Evolutionary conservation across 2,888 invertebrate genomes (phyloP).

Genomic region (Gastracanthus pulcherrimus): DNA sequence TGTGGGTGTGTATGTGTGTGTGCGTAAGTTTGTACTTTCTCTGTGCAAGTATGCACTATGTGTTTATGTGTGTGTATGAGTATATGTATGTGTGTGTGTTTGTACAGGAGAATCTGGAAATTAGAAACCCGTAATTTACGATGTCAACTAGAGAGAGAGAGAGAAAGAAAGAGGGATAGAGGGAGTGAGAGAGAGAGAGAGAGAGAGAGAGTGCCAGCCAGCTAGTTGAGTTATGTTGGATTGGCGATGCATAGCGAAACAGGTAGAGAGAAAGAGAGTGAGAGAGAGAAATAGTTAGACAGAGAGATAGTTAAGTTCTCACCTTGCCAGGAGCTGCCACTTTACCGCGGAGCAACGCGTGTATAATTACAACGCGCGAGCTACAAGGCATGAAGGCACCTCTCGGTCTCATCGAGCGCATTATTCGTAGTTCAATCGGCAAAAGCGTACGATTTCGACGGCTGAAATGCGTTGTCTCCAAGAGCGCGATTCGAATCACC

Average conservation of each 20-base stretch:
- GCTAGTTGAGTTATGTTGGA: constrained; percentile 51
- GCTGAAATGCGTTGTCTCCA: too few relatives aligned
- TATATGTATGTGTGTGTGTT: background rate
- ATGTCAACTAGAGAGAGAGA: constrained; percentile 52
- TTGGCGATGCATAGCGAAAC: constrained; percentile 29
- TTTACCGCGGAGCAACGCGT: background rate
- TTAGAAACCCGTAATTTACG: constrained; percentile 74
- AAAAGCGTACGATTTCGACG: too few relatives aligned
- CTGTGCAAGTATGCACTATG: too few relatives aligned
- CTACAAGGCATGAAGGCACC: too few relatives aligned
- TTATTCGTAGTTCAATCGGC: too few relatives aligned
- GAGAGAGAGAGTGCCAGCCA: background rate
- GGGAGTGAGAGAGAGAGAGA: too few relatives aligned
- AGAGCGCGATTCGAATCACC: too few relatives aligned
- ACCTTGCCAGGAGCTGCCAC: background rate
- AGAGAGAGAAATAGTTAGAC: background rate
- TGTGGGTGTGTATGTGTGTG: background rate
- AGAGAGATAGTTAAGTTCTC: constrained; percentile 14
- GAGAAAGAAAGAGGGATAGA: constrained; percentile 12
- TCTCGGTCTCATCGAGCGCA: too few relatives aligned
- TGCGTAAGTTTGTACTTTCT: too few relatives aligned
- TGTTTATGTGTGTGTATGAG: background rate
- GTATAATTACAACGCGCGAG: constrained; percentile 40
- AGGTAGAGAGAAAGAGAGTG: background rate
- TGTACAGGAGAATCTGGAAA: constrained; percentile 64